Percentiles rank a stretch among this genome's conserved stretches.
Conservation (phyloP, 53 echinoderm and acorn worm species). For the Arbacia lixula region DNA sequence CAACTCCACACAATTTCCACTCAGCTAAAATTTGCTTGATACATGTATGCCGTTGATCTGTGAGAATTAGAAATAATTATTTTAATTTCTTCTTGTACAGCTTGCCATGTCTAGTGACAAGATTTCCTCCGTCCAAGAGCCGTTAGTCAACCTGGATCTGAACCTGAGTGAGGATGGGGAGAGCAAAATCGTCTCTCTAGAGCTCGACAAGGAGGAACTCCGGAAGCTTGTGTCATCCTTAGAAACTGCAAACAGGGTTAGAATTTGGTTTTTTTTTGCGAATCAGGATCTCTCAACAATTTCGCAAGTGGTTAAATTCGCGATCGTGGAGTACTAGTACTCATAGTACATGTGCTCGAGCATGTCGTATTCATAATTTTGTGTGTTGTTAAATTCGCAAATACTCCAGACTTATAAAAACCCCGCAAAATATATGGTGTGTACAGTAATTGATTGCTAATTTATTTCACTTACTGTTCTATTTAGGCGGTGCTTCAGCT, state of each 20-base stretch:
- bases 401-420: no score
- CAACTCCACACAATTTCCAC: no score
- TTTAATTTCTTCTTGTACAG: slow-evolving; percentile 55
- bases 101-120: slow-evolving; percentile 95
- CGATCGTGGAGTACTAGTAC: no score
- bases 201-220: slow-evolving; percentile 82
- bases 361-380: no score
- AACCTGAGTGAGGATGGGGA: slow-evolving; percentile 73
- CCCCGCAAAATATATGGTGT: no score
- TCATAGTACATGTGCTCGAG: no score
- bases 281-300: no score
- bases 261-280: neutral
- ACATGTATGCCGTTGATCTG: no score
- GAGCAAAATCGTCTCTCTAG: slow-evolving; percentile 74
- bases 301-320: no score
- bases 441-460: neutral
- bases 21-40: no score
- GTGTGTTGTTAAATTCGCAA: no score
- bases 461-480: neutral
- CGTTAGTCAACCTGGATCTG: slow-evolving; percentile 79
- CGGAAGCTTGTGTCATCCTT: slow-evolving; percentile 73
- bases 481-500: slow-evolving; percentile 36
- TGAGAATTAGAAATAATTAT: no score
- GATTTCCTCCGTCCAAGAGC: slow-evolving; percentile 94
- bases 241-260: slow-evolving; percentile 95